Base-by-base conservation (phyloP, 2,113 vertebrate species). In the Monopterus albus region DNA sequence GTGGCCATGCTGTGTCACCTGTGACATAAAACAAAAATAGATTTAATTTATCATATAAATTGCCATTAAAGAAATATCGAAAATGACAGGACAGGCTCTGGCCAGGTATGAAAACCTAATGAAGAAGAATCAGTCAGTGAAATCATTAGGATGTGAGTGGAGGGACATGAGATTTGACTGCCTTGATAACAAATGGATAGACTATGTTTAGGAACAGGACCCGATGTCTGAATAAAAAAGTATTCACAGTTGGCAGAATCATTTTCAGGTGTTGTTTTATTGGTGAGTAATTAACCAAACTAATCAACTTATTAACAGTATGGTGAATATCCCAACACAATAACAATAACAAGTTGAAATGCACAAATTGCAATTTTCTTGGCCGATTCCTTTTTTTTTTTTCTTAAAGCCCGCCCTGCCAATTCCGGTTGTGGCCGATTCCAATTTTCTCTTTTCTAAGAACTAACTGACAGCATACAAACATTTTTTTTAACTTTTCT, bases 1-100 rank as follows among this genome's bases (percentile, higher is more conserved):
- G 89, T 72, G 35, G 80, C 83, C 78, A 46, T 77, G 79, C 69
- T 71, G 47, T 90, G 89, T 92, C 88, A 87, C 58, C 78, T 17
- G 6, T 28, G 46, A 88, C 91, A 88, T 90, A 84, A 90, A 90
- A 89, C 87, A 90, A 87, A 91, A 92, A 91, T 89, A 88, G 87
- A 88, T 82, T 60, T 76, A 83, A 90, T 92, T 90, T 90, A 92
- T 92, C 91, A 91, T 83, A 17, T 29, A 63, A 85, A 88, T 76
- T 70, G 66, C 86, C 64, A 90, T 88, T 89, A 82, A 84, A 77
- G 75, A 81, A 70, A 69, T n/a, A 75, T 81, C 75, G 49, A 56
- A 63, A 75, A 86, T 81, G 84, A 82, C 61, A 67, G 79, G 72
- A 79, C 66, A 52, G 59, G 68, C 61, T 71, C 45, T 52, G 71